Evolutionary conservation across 2,888 invertebrate species (phyloP).

Genomic region (Tinea pellionella): DNA sequence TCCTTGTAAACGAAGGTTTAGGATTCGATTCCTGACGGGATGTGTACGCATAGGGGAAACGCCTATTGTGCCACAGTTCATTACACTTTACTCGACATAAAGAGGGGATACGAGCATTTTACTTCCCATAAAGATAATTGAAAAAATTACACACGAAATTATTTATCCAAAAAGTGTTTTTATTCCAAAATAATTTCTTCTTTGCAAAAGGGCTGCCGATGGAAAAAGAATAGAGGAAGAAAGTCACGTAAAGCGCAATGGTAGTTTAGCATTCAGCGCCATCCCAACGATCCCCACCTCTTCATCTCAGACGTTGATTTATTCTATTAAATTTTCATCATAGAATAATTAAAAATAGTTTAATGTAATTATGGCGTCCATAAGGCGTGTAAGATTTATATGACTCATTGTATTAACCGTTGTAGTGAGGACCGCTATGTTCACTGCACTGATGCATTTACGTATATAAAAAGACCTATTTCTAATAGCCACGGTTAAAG

Average conservation of each 20-base stretch:
- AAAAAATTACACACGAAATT: neutral
- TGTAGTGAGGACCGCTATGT: neutral
- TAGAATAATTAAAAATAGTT: too few species aligned
- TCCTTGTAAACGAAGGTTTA: neutral
- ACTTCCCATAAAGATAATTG: neutral
- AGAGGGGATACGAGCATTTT: neutral
- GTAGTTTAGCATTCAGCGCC: too few species aligned
- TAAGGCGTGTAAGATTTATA: neutral
- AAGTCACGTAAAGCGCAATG: too few species aligned
- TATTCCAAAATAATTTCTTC: too few species aligned
- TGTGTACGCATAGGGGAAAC: neutral
- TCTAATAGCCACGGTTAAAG: neutral
- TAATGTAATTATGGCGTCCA: neutral
- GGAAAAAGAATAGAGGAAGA: too few species aligned
- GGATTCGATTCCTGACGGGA: neutral
- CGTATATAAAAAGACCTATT: constrained; percentile 1
- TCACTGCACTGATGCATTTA: constrained; percentile 1
- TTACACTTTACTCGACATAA: neutral
- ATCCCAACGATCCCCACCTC: too few species aligned
- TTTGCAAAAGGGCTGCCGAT: too few species aligned
- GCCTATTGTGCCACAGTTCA: neutral
- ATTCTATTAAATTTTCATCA: too few species aligned
- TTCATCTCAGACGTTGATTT: too few species aligned
- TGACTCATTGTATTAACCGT: neutral
- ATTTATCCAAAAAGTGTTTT: too few species aligned